phyloP scores from a whole-genome alignment of 1,140 invertebrate species.

The Solenopsis fugax region DNA sequence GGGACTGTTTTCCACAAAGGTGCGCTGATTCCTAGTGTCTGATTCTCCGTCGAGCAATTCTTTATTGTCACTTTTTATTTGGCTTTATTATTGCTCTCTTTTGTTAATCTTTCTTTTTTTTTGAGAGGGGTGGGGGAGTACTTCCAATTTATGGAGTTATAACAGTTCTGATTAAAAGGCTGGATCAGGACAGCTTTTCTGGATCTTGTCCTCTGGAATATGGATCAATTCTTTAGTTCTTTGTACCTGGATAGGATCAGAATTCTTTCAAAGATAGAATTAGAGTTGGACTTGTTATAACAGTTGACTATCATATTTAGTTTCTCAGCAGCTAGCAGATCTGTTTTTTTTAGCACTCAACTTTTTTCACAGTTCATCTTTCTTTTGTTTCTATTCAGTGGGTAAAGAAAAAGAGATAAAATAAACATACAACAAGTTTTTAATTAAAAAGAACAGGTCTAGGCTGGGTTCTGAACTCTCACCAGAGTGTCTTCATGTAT shows the following conservation, averaged over 20 bases:
- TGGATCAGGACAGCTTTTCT: neutral
- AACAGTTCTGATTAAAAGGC: neutral
- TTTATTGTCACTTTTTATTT: too few relatives aligned
- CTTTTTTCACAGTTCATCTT: too few relatives aligned
- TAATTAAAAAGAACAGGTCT: too few relatives aligned
- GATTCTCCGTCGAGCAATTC: neutral
- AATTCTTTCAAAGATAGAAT: neutral
- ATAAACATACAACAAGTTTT: too few relatives aligned
- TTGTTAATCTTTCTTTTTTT: neutral
- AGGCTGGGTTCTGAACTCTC: too few relatives aligned
- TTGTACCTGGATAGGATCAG: neutral
- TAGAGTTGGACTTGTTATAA: neutral
- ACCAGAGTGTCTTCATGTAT: too few relatives aligned
- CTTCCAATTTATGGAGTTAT: too few relatives aligned
- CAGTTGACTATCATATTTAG: neutral
- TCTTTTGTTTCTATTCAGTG: too few relatives aligned
- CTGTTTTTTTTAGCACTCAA: too few relatives aligned
- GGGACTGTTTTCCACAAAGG: constrained; percentile 92
- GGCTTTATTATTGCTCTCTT: neutral
- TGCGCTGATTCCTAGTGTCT: constrained; percentile 78
- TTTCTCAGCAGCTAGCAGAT: neutral
- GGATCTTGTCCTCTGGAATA: neutral
- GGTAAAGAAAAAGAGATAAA: too few relatives aligned
- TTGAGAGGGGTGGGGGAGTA: too few relatives aligned
- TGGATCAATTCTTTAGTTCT: neutral